phyloP scores from a whole-genome alignment of 2,888 invertebrate species.

The Cabera pusaria region DNA sequence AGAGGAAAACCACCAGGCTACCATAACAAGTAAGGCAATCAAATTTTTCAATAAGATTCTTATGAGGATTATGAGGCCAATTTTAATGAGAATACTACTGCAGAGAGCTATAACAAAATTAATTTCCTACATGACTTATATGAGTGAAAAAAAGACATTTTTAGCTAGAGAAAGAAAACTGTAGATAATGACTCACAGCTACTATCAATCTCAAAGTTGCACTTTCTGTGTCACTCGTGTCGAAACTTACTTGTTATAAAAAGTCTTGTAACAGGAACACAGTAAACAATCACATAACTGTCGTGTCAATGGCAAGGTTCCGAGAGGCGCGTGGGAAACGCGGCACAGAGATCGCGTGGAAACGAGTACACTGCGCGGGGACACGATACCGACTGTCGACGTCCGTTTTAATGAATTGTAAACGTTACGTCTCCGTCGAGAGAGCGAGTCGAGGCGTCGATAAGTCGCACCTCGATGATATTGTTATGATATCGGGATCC shows the following conservation, averaged over 20 bases:
- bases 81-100: no score
- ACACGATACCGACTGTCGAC: conserved; percentile 8
- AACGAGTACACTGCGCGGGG: conserved; percentile 14
- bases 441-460: no score
- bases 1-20: no score
- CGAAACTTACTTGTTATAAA: conserved; percentile 27
- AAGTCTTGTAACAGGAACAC: conserved; percentile 17
- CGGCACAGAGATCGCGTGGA: conserved; percentile 17
- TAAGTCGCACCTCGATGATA: conserved; percentile 41
- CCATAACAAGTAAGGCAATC: no score
- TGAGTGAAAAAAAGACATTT: conserved; percentile 1
- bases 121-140: no score
- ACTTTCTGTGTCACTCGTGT: conserved; percentile 3
- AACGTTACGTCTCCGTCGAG: no score
- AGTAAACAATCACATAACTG: conserved; percentile 34
- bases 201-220: conserved; percentile 10
- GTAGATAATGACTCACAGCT: conserved; percentile 25
- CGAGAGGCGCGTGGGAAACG: conserved; percentile 20
- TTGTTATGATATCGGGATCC: conserved; percentile 61
- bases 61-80: no score
- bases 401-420: background rate
- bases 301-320: conserved; percentile 34
- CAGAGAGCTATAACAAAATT: no score
- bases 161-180: conserved; percentile 7
- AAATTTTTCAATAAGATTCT: no score